Conservation (phyloP, 2,113 vertebrate genomes). For the Bubalus kerabau region DNA sequence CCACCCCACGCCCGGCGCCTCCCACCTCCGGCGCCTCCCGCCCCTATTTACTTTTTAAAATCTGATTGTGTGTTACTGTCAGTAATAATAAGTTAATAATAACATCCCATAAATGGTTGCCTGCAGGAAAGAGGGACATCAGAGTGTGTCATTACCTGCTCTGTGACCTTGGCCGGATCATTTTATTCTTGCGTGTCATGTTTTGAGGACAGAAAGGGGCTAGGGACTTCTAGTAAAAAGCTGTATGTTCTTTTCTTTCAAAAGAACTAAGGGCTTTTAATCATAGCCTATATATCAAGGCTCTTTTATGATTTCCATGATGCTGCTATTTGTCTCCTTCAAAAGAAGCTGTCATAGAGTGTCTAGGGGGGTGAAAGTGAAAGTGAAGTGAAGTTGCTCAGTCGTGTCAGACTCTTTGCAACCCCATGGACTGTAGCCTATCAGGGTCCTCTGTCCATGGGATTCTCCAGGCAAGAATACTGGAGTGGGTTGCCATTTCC, state of each 20-base stretch:
- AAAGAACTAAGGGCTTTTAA: slow-evolving; percentile 41
- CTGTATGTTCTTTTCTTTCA: slow-evolving; percentile 20
- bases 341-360: background rate
- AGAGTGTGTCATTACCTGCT: slow-evolving; percentile 22
- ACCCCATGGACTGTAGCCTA: too few species aligned
- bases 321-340: background rate
- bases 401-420: too few species aligned
- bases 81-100: background rate
- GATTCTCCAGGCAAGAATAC: too few species aligned
- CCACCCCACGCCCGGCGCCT: background rate
- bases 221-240: slow-evolving; percentile 49
- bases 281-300: background rate
- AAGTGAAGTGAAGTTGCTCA: too few species aligned
- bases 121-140: background rate
- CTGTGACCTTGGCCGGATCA: slow-evolving; percentile 44
- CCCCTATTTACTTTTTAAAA: background rate
- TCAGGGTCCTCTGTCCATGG: too few species aligned
- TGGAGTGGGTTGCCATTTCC: too few species aligned
- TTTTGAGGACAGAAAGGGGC: background rate
- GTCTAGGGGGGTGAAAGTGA: background rate
- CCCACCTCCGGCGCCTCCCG: background rate
- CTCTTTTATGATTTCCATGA: background rate
- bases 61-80: background rate
- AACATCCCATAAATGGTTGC: background rate
- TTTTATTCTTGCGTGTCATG: slow-evolving; percentile 41